Base-by-base conservation (phyloP, 2,888 invertebrate species). In the Leptinotarsa peninsularis region DNA sequence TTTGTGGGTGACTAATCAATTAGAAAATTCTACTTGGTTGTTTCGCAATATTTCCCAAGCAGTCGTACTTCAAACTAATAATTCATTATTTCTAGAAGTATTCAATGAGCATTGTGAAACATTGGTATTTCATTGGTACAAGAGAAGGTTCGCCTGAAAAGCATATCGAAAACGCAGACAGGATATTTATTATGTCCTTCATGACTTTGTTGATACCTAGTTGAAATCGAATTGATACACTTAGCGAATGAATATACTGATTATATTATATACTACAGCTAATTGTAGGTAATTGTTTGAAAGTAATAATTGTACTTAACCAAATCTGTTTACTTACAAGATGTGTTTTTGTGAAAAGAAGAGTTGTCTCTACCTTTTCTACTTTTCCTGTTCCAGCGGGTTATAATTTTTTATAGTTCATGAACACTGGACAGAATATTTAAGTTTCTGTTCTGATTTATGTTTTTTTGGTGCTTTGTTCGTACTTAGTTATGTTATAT, bases 1-100 rank as follows among this genome's bases (percentile, higher is more conserved):
- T 74, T 74, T 63, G 70, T 70, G 49, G 70, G 70, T 74, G 74
- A 70, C 69, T 74, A 74, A 70, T 70, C 70, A 74, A 74, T 74
- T 63, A 66, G 27, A 69, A 74, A 74, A 70, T 74, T 66, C 54
- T 74, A 49, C 63, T 74, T 63, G 23, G 66, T 52, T 70, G 50
- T 74, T 56, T 74, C n/a, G 74, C 74, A 74, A 74, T 66, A 56
- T 43, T 66, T 23, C 43, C n/a, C 4, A 66, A 66, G 66, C 71
- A 71, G 52, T 66, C 18, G 27, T 27, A 71, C 71, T 71, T 66
- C 69, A 23, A 54, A 56, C 56, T 33, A 54, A 69, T 69, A 69
- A 69, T 56, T 54, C 33, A 69, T 69, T 68, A 50, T 27, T 68
- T 49, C 54, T 52, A 68, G 69, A 69, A 33, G 63, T 63, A 43